These are phyloP conservation scores for Trachops cirrhosus DNA, from an alignment of 2,797 vertebrate species.

Conservation along the genomic window DNA sequence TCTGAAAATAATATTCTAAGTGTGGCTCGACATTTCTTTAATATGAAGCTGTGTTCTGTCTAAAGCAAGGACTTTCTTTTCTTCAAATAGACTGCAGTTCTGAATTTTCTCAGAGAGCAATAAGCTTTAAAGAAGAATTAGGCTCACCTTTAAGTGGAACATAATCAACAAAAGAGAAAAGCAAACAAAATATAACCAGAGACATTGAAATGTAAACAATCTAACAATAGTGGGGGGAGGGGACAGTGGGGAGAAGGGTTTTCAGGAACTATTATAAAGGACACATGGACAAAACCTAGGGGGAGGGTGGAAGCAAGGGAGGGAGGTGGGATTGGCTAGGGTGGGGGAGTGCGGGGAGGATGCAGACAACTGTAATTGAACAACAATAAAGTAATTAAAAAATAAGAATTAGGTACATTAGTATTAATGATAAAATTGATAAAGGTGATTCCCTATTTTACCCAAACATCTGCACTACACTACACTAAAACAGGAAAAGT, in stretches of 20 bases:
- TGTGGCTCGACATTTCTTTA: background rate
- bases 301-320: too few species aligned
- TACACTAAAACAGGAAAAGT: background rate
- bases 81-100: background rate
- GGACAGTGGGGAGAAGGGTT: too few species aligned
- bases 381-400: background rate
- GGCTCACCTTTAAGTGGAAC: too few species aligned
- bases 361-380: too few species aligned
- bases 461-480: background rate
- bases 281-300: too few species aligned
- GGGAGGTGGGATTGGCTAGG: too few species aligned
- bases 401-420: background rate
- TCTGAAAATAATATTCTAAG: conserved; percentile 12
- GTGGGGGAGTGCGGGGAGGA: too few species aligned
- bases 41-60: background rate
- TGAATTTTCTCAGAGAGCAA: background rate
- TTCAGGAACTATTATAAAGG: too few species aligned
- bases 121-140: background rate
- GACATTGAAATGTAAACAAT: too few species aligned
- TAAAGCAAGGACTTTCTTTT: background rate
- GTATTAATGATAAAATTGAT: background rate
- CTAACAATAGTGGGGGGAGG: too few species aligned
- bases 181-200: too few species aligned
- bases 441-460: background rate
- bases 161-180: too few species aligned